Evolutionary conservation across 2,797 vertebrate species (phyloP).

Genomic region (Peromyscus nudipes): DNA sequence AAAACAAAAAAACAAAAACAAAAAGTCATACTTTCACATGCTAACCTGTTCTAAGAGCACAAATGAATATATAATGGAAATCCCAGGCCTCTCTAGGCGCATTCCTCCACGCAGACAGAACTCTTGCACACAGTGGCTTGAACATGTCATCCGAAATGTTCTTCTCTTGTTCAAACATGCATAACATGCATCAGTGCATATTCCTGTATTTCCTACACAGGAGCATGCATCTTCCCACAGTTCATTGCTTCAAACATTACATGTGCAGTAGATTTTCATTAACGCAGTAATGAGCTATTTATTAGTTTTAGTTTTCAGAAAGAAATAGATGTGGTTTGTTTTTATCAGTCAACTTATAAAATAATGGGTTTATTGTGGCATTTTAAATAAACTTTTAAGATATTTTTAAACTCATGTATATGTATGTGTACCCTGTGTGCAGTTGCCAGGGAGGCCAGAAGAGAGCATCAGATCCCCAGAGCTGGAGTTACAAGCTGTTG

Average conservation of each 20-base stretch:
- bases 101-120: neutral
- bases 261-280: neutral
- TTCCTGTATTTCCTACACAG: neutral
- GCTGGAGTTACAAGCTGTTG: neutral
- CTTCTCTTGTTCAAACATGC: rapidly evolving
- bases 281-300: neutral
- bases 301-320: neutral
- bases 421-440: too few relatives aligned
- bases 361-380: neutral
- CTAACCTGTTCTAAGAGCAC: neutral
- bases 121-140: neutral
- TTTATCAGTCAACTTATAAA: neutral
- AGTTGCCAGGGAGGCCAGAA: neutral
- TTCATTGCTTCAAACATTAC: neutral
- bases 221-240: neutral
- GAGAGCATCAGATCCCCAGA: neutral
- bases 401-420: neutral
- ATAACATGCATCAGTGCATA: rapidly evolving
- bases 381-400: neutral
- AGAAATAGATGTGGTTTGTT: neutral
- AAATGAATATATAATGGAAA: neutral
- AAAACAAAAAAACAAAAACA: too few relatives aligned
- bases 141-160: neutral
- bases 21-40: neutral
- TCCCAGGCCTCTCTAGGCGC: too few relatives aligned